These are phyloP conservation scores for Patella ulyssiponensis DNA, from an alignment of 2,888 invertebrate species.

Conservation along the genomic window DNA sequence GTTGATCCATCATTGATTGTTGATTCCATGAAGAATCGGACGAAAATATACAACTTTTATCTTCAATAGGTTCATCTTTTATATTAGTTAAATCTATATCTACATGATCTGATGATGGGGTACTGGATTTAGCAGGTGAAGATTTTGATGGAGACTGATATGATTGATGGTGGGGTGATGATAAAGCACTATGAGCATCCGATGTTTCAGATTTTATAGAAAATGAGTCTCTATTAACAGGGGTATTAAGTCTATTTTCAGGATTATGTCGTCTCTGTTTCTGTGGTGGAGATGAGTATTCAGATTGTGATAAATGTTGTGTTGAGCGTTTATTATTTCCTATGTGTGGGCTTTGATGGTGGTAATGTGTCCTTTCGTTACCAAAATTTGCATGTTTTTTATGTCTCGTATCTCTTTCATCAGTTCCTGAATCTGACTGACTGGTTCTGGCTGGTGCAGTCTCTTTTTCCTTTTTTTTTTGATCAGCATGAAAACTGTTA, in stretches of 20 bases:
- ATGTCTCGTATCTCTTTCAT: neutral
- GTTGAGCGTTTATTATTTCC: neutral
- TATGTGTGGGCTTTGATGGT: neutral
- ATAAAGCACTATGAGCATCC: neutral
- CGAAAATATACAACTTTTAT: neutral
- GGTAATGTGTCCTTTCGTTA: too few species aligned
- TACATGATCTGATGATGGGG: neutral
- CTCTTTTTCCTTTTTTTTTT: neutral
- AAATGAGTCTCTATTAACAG: neutral
- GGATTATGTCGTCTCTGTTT: neutral
- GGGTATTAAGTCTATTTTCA: neutral
- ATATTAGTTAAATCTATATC: conserved; percentile 3
- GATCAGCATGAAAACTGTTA: conserved; percentile 40
- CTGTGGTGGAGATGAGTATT: neutral
- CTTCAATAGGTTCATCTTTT: neutral
- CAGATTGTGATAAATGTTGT: neutral
- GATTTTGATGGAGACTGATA: neutral
- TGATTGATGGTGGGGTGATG: neutral
- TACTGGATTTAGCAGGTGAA: too few species aligned
- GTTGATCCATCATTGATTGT: too few species aligned
- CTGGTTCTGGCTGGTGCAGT: neutral
- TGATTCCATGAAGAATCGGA: too few species aligned
- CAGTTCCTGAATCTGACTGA: neutral
- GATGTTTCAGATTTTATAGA: neutral
- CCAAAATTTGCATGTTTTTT: neutral